These are phyloP conservation scores for Aurelia coerulea DNA, from an alignment of 30 jellyfish, hydroid and myxozoan species.

Conservation along the genomic window DNA sequence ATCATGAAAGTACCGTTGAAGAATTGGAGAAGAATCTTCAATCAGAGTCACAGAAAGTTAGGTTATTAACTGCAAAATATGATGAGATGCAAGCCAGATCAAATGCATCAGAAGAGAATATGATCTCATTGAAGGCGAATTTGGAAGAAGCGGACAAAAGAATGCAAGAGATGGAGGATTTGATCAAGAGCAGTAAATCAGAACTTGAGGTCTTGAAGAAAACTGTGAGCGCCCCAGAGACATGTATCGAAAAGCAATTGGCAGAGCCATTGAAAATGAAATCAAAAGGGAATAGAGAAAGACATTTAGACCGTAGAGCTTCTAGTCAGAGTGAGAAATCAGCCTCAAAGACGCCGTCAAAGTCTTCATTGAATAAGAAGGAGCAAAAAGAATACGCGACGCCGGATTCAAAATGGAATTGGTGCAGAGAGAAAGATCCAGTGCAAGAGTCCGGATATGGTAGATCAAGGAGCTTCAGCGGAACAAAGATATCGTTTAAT, in stretches of 20 bases:
- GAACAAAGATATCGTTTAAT: conserved; percentile 23
- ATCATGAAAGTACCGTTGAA: conserved; percentile 38
- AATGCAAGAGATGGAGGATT: conserved; percentile 67
- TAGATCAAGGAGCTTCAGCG: conserved; percentile 6
- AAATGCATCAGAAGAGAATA: conserved; percentile 3
- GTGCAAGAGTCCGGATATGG: conserved; percentile 1
- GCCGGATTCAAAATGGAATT: conserved; percentile 15
- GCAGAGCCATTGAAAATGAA: neutral
- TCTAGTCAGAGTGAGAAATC: neutral
- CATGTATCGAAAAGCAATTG: neutral
- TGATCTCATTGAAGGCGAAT: conserved; percentile 1
- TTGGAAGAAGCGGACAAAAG: conserved; percentile 49
- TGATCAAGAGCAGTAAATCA: conserved; percentile 46
- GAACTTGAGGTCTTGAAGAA: conserved; percentile 53
- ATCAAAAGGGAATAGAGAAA: neutral
- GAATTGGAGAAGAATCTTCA: conserved; percentile 46
- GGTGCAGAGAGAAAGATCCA: conserved; percentile 36
- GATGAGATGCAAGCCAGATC: conserved; percentile 32
- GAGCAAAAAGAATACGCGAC: conserved; percentile 15
- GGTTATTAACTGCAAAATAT: conserved; percentile 17
- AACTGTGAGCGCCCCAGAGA: conserved; percentile 48
- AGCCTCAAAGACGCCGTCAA: neutral
- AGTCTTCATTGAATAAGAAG: neutral
- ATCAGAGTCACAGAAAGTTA: conserved; percentile 41
- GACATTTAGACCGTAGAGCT: neutral